phyloP scores from a whole-genome alignment of 2,113 vertebrate species.

The Heterotilapia buettikoferi region DNA sequence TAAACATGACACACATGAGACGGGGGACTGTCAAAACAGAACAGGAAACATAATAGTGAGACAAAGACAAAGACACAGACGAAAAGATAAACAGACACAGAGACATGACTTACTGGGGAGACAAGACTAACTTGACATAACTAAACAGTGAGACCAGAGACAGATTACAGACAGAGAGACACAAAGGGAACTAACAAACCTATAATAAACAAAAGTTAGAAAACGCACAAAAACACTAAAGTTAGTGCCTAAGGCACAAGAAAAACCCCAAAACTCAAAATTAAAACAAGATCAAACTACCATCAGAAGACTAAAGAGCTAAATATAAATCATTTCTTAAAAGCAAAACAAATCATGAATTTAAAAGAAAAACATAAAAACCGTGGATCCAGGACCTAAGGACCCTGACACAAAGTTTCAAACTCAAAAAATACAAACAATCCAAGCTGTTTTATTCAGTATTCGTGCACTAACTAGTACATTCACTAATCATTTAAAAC shows the following conservation, averaged over 20 bases:
- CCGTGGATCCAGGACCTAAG: neutral
- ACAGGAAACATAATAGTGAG: neutral
- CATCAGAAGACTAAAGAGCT: neutral
- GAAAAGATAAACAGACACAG: neutral
- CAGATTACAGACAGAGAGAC: neutral
- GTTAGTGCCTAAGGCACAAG: neutral
- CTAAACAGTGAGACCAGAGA: neutral
- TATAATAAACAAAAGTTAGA: neutral
- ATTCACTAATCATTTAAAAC: neutral
- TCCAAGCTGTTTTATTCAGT: neutral
- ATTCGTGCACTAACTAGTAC: neutral
- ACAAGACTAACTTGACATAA: neutral
- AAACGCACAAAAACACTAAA: neutral
- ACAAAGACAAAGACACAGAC: neutral
- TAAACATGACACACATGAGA: neutral
- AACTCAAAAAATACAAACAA: neutral
- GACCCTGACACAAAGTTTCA: neutral
- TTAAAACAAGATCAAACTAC: too few relatives aligned
- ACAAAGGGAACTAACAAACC: neutral
- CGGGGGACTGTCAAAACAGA: neutral
- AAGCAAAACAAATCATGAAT: neutral
- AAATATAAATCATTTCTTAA: neutral
- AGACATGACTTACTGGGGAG: neutral
- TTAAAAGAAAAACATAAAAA: neutral
- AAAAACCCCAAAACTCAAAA: too few relatives aligned